phyloP scores from a whole-genome alignment of 2,113 vertebrate species.

The Smithornis capensis region DNA sequence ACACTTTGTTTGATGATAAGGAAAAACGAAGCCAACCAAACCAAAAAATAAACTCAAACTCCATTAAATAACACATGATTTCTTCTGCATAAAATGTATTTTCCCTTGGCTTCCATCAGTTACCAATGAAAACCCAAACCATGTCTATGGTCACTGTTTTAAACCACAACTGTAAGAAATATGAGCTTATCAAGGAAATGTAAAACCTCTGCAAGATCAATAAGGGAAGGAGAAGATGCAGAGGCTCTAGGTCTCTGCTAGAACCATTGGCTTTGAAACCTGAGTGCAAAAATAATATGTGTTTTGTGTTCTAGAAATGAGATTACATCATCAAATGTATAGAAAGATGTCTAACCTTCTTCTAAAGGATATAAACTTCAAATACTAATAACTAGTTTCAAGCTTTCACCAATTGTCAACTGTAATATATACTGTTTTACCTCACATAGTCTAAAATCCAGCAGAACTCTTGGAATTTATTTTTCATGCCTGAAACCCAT shows the following conservation, averaged over 20 bases:
- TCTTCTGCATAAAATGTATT: neutral
- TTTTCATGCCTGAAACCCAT: neutral
- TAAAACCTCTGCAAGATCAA: neutral
- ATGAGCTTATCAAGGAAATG: neutral
- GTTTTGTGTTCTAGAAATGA: neutral
- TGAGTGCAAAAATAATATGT: neutral
- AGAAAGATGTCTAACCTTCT: neutral
- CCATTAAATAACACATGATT: neutral
- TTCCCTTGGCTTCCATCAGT: neutral
- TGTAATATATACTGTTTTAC: neutral
- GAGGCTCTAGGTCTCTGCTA: neutral
- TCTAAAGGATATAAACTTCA: neutral
- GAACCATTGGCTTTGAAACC: neutral
- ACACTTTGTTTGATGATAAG: neutral
- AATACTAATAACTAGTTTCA: neutral
- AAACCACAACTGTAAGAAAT: neutral
- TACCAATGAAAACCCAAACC: neutral
- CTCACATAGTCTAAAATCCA: neutral
- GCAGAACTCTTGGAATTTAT: neutral
- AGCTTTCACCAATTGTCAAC: neutral
- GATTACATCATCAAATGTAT: neutral
- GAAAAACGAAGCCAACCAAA: neutral
- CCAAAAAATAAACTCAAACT: accelerated
- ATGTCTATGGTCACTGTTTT: neutral
- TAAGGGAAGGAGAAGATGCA: neutral